phyloP scores from a whole-genome alignment of 2,888 invertebrate genomes.

The Meteorus cinctellus region DNA sequence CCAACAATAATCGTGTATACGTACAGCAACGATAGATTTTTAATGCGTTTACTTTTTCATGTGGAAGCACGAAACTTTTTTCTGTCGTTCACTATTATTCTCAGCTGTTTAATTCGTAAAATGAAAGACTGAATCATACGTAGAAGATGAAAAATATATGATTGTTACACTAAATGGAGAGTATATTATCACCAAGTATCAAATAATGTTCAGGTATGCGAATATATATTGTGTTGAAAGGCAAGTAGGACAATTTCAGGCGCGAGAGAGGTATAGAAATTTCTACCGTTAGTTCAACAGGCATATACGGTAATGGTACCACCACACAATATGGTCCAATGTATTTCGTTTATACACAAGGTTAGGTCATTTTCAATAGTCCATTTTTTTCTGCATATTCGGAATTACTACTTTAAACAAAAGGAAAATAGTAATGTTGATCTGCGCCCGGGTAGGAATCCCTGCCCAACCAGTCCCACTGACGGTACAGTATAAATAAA shows the following conservation, averaged over 20 bases:
- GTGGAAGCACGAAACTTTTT: not conserved
- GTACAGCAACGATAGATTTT: no score
- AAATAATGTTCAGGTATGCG: not conserved
- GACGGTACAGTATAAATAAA: not conserved
- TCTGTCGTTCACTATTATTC: slow-evolving; percentile 1
- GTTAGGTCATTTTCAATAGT: not conserved
- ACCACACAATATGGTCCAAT: slow-evolving; percentile 34
- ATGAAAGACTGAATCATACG: not conserved
- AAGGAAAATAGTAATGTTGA: no score
- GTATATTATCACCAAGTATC: no score
- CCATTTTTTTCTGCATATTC: not conserved
- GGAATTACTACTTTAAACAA: not conserved
- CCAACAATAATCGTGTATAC: not conserved
- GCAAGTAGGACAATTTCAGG: slow-evolving; percentile 60
- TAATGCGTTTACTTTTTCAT: no score
- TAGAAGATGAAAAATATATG: slow-evolving; percentile 7
- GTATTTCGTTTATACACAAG: slow-evolving; percentile 10
- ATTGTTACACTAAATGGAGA: slow-evolving; percentile 4
- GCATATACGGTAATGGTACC: slow-evolving; percentile 47
- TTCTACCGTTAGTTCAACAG: slow-evolving; percentile 60
- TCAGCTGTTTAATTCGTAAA: not conserved
- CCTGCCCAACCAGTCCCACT: no score
- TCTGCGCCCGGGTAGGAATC: no score
- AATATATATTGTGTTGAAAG: slow-evolving; percentile 18
- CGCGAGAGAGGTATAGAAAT: slow-evolving; percentile 46